Evolutionary conservation across 1,140 invertebrate genomes (phyloP), one percentile per base, ranked within the genome.

Genomic region (Lepidurus apus): DNA sequence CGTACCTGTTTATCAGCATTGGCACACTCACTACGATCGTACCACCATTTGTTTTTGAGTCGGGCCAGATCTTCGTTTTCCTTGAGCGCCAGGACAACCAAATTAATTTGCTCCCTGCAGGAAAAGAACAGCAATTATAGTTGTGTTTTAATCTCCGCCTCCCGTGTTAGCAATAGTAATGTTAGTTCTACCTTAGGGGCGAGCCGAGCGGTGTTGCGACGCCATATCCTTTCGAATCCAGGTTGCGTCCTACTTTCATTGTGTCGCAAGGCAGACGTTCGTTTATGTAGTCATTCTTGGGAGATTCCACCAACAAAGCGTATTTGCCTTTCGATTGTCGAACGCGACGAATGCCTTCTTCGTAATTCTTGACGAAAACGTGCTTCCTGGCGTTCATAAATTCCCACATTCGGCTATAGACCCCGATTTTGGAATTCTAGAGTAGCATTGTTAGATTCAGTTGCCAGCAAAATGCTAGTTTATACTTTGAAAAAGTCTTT

Each of bases 341-440:
- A 43, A 96, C 95, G 79, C 92, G 86, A 78, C 89, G 86, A 80
- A 96, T 95, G 8, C 95, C 95, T 84, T 95, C 93, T 78, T 93
- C 92, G 83, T 96, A 95, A 1, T 90, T 90, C 79, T 88, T 86
- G 0, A 95, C 92, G 82, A 96, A 95, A 42, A 95, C 92, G 82
- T 94, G 89, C 81, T 92, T 92, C 81, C 91, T 87, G 11, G 91
- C 89, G 81, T 92, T 93, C 96, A 98, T 98, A 82, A 94, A 97
- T 82, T 95, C 92, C 95, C 95, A 98, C 96, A 98, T 98, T 85
- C 93, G 91, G 83, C 91, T 91, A 86, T 97, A 98, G 1, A 95
- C 90, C 53, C 91, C 90, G 79, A 97, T 95, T 83, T 95, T 93
- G 5, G 95, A 97, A 83, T 91, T 90, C 95, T 96, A 86, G 7